These are phyloP conservation scores for Huso huso DNA, from an alignment of 2,797 vertebrate genomes.

Conservation along the genomic window DNA sequence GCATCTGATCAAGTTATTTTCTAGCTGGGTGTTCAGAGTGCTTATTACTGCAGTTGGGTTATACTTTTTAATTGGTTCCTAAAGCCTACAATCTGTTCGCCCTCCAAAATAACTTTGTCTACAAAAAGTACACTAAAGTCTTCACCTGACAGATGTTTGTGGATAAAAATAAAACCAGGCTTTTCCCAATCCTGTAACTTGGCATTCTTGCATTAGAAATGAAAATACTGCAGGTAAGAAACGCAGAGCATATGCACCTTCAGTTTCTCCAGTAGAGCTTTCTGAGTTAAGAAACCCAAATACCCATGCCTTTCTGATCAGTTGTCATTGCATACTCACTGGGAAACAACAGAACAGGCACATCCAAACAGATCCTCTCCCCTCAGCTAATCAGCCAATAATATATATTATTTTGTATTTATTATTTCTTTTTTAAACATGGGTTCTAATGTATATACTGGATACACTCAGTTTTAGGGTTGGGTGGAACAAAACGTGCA, in stretches of 20 bases:
- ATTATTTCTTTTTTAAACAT: no score
- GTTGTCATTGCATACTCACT: no score
- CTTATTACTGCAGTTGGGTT: slow-evolving; percentile 54
- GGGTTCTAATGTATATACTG: no score
- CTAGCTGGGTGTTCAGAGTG: slow-evolving; percentile 25
- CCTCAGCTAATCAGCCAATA: no score
- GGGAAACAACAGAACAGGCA: no score
- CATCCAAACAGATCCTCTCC: no score
- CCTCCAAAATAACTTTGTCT: slow-evolving; percentile 47
- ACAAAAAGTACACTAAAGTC: slow-evolving; percentile 7
- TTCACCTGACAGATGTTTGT: slow-evolving; percentile 65
- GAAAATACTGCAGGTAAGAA: slow-evolving; percentile 36
- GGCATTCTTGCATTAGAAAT: slow-evolving; percentile 45
- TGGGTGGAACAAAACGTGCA: no score
- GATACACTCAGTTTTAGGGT: no score
- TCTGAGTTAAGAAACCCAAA: background rate
- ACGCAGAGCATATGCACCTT: background rate
- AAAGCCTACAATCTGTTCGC: slow-evolving; percentile 48
- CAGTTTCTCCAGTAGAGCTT: background rate
- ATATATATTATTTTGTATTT: no score
- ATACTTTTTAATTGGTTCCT: slow-evolving; percentile 63
- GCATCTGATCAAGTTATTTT: background rate
- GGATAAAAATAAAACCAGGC: slow-evolving; percentile 42
- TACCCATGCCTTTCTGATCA: no score
- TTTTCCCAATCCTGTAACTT: slow-evolving; percentile 38